Percentiles rank a stretch among this genome's conserved stretches.
Evolutionary conservation across 2,113 vertebrate genomes (phyloP).

Genomic region (Chitala chitala): DNA sequence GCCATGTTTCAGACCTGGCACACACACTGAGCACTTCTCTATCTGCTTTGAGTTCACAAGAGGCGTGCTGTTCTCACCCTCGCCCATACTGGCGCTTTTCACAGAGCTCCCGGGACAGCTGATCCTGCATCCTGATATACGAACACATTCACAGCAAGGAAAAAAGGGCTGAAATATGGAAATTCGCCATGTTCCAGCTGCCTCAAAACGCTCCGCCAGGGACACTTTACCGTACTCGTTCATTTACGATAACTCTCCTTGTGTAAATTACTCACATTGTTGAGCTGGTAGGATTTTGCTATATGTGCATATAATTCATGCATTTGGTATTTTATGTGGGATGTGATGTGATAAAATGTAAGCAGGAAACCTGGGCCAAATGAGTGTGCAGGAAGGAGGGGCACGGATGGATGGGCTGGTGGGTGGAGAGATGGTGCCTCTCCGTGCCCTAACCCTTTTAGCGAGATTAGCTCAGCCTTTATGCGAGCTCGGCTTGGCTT

Average conservation of each 20-base stretch:
- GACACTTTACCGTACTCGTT: neutral
- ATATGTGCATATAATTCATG: neutral
- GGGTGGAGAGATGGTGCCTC: conserved; percentile 36
- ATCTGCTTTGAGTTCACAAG: neutral
- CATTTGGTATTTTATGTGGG: neutral
- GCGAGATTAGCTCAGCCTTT: conserved; percentile 65
- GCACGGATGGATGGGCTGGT: neutral
- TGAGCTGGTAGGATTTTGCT: neutral
- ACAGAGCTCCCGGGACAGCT: neutral
- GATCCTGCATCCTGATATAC: neutral
- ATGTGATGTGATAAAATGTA: neutral
- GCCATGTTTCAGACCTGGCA: neutral
- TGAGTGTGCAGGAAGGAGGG: neutral
- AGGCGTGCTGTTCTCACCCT: neutral
- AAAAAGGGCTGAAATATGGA: neutral
- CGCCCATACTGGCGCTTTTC: neutral
- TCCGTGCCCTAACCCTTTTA: conserved; percentile 64
- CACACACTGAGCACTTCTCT: neutral
- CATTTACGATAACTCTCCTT: neutral
- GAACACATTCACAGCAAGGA: neutral
- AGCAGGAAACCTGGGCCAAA: neutral
- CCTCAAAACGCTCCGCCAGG: neutral
- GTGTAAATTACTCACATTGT: neutral
- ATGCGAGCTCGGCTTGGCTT: conserved; percentile 49
- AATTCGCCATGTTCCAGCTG: neutral